phyloP scores from a whole-genome alignment of 2,888 invertebrate species.

The Drosophila niveifrons region DNA sequence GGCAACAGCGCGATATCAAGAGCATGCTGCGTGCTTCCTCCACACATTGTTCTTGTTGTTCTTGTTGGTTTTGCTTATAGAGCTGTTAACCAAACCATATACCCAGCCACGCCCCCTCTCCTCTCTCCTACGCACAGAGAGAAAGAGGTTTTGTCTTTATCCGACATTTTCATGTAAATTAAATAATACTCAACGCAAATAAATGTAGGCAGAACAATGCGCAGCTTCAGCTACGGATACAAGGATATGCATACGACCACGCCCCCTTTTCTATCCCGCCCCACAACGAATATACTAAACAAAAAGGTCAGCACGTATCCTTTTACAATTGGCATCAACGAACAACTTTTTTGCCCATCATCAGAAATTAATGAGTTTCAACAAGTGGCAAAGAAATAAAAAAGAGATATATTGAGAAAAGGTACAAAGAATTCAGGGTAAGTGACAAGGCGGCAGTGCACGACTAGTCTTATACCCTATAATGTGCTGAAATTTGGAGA shows the following conservation, averaged over 20 bases:
- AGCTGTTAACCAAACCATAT: slow-evolving; percentile 34
- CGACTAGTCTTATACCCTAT: not conserved
- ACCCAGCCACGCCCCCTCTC: not conserved
- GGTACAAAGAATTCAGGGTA: not conserved
- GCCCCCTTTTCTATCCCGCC: not conserved
- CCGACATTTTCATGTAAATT: slow-evolving; percentile 41
- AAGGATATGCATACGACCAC: not conserved
- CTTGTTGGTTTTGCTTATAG: slow-evolving; percentile 39
- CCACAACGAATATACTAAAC: slow-evolving; percentile 4
- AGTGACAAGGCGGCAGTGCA: not conserved
- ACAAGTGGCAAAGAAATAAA: slow-evolving; percentile 51
- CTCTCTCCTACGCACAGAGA: not conserved
- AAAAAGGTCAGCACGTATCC: slow-evolving; percentile 19
- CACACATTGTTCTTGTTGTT: slow-evolving; percentile 13
- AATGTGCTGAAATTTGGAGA: not conserved
- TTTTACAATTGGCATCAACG: slow-evolving; percentile 28
- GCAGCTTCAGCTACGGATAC: not conserved
- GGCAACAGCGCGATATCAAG: slow-evolving; percentile 31
- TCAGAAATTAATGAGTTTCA: slow-evolving; percentile 58
- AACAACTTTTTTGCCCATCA: slow-evolving; percentile 36
- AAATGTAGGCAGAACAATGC: slow-evolving; percentile 3
- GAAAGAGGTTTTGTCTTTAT: not conserved
- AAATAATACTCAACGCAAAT: slow-evolving; percentile 25
- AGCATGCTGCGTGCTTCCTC: slow-evolving; percentile 11
- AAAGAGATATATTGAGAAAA: slow-evolving; percentile 3